phyloP scores from a whole-genome alignment of 2,888 invertebrate species.

The Thymelicus acteon region DNA sequence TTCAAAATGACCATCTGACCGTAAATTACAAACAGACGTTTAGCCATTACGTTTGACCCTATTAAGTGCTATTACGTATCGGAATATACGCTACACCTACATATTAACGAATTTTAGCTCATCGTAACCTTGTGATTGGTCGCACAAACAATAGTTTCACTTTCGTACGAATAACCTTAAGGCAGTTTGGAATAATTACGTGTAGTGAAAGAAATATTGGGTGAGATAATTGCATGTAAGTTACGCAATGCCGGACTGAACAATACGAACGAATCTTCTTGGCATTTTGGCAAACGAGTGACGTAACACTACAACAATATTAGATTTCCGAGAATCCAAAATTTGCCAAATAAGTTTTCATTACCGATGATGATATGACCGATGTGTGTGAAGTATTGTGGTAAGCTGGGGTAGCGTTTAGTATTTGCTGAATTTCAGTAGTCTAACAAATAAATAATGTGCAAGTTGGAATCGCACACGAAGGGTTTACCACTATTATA shows the following conservation, averaged over 20 bases:
- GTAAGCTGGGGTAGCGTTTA: too few relatives aligned
- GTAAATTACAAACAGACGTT: constrained; percentile 1
- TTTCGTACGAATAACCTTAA: constrained; percentile 28
- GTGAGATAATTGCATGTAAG: constrained; percentile 25
- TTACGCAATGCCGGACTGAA: constrained; percentile 14
- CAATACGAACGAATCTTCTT: constrained; percentile 15
- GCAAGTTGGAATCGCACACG: too few relatives aligned
- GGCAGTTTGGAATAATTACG: constrained; percentile 32
- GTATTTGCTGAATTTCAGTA: too few relatives aligned
- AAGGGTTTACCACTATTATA: too few relatives aligned
- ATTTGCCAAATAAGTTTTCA: too few relatives aligned
- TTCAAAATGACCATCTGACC: neutral
- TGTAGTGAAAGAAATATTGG: constrained; percentile 32
- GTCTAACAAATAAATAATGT: too few relatives aligned
- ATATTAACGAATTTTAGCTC: constrained; percentile 14
- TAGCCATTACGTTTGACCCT: constrained; percentile 6
- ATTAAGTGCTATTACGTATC: constrained; percentile 13
- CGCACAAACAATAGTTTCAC: constrained; percentile 33
- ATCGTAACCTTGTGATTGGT: constrained; percentile 28
- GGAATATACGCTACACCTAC: constrained; percentile 16
- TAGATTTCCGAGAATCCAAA: neutral
- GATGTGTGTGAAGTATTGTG: too few relatives aligned
- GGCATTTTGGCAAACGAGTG: constrained; percentile 21
- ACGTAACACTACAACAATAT: constrained; percentile 22
- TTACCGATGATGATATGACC: too few relatives aligned